A percentile compares a stretch with the other conserved stretches of the same genome.
These are phyloP conservation scores for Gila orcuttii DNA, from an alignment of 2,113 vertebrate genomes.

Conservation along the genomic window DNA sequence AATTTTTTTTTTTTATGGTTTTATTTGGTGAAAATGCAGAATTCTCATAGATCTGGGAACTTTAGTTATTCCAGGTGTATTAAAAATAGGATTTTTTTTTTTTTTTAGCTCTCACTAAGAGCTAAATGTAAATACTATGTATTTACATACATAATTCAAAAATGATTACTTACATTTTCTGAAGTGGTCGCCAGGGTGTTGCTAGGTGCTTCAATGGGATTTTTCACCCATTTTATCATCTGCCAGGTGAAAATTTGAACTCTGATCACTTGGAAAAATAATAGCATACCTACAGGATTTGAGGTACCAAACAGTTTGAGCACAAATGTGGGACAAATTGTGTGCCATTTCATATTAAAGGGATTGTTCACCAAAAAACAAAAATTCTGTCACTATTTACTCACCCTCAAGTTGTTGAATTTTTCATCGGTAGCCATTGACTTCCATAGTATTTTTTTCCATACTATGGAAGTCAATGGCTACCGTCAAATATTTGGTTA, in stretches of 20 bases:
- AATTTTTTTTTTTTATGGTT: not conserved
- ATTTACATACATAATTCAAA: not conserved
- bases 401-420: no score
- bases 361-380: no score
- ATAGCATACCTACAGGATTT: not conserved
- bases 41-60: not conserved
- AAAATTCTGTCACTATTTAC: no score
- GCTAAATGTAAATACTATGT: no score
- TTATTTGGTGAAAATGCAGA: not conserved
- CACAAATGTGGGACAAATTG: no score
- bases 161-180: not conserved
- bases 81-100: not conserved
- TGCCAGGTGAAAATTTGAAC: not conserved
- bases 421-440: no score
- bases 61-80: not conserved
- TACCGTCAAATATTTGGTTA: no score
- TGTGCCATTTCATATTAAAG: no score
- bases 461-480: no score
- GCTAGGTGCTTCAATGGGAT: not conserved
- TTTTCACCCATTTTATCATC: not conserved
- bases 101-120: no score
- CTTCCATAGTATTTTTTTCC: no score
- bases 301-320: no score
- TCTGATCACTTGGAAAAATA: not conserved
- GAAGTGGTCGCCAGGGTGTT: not conserved